These are phyloP conservation scores for Argyresthia albistria DNA, from an alignment of 2,888 invertebrate genomes.

Conservation along the genomic window DNA sequence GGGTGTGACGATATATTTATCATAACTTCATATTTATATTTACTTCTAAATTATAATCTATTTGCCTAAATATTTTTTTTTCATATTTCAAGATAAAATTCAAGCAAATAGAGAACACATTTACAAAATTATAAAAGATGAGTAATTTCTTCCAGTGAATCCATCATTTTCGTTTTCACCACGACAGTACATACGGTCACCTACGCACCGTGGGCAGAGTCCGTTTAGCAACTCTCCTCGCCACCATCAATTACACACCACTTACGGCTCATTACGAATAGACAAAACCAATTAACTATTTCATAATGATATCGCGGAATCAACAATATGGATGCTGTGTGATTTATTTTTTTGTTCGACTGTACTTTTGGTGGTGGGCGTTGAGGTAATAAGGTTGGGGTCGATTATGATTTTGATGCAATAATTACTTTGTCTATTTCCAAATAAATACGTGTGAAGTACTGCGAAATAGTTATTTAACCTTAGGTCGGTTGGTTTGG, in stretches of 20 bases:
- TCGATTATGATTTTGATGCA: not conserved
- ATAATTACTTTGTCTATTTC: not conserved
- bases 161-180: not conserved
- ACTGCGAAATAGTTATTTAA: not conserved
- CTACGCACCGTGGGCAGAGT: slow-evolving; percentile 55
- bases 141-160: no score
- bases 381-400: not conserved
- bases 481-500: no score
- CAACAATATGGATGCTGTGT: not conserved
- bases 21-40: no score
- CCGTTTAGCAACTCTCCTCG: slow-evolving; percentile 37
- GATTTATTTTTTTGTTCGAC: not conserved
- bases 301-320: slow-evolving; percentile 2
- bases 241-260: slow-evolving; percentile 56
- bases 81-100: no score
- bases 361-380: not conserved
- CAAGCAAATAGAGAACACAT: no score
- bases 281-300: slow-evolving; percentile 10
- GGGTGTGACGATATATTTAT: no score
- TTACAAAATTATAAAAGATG: no score
- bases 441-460: not conserved
- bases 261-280: slow-evolving; percentile 9
- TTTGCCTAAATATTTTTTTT: no score
- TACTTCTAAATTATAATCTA: no score
- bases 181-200: slow-evolving; percentile 10